phyloP scores from a whole-genome alignment of 2,113 vertebrate genomes.

The Tychaedon coryphoeus region DNA sequence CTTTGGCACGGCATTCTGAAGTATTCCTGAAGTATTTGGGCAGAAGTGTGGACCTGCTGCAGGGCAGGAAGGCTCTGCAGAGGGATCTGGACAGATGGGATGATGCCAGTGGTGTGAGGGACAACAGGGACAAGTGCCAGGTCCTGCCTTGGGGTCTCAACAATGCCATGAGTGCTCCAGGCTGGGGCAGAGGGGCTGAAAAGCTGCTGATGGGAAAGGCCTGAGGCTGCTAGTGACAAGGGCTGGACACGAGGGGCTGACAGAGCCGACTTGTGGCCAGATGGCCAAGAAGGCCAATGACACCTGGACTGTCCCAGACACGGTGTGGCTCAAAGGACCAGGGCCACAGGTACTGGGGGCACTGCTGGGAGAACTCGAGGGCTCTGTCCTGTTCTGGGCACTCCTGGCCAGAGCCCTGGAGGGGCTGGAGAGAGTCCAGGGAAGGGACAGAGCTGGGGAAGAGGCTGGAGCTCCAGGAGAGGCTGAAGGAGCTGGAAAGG shows the following conservation, averaged over 20 bases:
- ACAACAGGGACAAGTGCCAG: background rate
- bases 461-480: rapidly evolving
- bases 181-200: background rate
- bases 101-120: background rate
- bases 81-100: background rate
- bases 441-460: background rate
- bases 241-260: background rate
- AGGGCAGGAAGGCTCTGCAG: background rate
- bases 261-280: background rate
- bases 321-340: background rate
- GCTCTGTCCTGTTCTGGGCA: background rate
- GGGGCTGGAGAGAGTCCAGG: background rate
- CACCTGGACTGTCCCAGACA: background rate
- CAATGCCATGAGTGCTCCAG: background rate
- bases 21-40: background rate
- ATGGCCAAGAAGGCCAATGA: background rate
- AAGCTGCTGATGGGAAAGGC: background rate
- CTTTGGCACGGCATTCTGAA: background rate
- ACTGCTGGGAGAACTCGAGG: background rate
- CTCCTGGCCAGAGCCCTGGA: background rate
- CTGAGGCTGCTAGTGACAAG: background rate
- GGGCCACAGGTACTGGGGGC: too few relatives aligned
- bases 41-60: background rate
- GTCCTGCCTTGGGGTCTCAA: background rate
- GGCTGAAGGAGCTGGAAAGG: background rate